Evolutionary conservation across 2,113 vertebrate species (phyloP), one percentile per base, ranked within the genome.

Genomic region (Xenopus borealis): DNA sequence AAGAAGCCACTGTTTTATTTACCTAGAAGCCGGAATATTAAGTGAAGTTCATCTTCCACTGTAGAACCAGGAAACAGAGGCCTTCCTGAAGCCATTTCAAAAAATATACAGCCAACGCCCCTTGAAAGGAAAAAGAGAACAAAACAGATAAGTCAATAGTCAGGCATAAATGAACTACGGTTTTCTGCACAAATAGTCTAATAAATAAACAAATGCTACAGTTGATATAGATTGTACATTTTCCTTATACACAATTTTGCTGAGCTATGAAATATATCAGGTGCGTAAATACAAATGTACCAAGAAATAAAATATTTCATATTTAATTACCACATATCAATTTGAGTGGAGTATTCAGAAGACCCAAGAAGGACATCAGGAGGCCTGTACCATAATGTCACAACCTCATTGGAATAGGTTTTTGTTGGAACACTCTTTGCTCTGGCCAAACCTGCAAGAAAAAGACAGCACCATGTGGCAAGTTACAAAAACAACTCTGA

Each of bases 71-170:
- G 97, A 84, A 99, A 99, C 18, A 99, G 91, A 46, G 97, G 96
- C 86, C 96, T 94, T 89, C 97, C 97, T 72, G 96, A 97, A 79
- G 96, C 96, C 97, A 99, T 99, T 90, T 99, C 97, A 80, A 98
- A 98, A 89, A 98, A 99, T 88, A 99, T 99, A 85, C 97, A 99
- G 55, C 97, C 97, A 3, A 98, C 95, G 0, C 97, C 97, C 97
- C 96, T 98, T 86, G 71, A 77, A 81, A 75, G 77, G 62, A 13
- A 75, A 67, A 72, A 27, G 65, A 47, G 66, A 78, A 30, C 23
- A 78, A 69, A 33, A 62, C 72, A 30, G 33, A 40, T 40, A 40
- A 33, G 40, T 79, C 3, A 8, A 55, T 17, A n/a, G 4, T 55
- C 47, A 50, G 4, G 4, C 57, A 80, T 50, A 61, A 78, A 58